Evolutionary conservation across 2,113 vertebrate species (phyloP).

Genomic region (Falcunculus frontatus): DNA sequence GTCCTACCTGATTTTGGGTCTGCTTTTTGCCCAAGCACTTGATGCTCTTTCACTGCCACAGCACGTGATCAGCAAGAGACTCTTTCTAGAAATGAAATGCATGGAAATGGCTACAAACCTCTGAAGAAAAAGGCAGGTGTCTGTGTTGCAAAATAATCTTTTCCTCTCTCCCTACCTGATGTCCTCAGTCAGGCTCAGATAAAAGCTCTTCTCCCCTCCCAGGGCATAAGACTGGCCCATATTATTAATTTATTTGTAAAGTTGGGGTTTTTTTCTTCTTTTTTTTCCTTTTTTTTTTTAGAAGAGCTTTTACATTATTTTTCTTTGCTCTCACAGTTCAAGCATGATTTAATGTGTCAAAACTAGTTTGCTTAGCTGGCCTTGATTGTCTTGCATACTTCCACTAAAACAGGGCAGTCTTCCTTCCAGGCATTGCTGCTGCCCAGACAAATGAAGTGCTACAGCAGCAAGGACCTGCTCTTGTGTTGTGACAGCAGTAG

Average conservation of each 20-base stretch:
- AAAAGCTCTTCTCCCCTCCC: conserved; percentile 2
- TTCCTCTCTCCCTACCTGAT: background rate
- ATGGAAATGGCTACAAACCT: background rate
- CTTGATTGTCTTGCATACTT: conserved; percentile 77
- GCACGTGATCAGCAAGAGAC: background rate
- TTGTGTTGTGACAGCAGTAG: conserved; percentile 57
- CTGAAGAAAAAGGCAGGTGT: background rate
- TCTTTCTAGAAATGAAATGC: background rate
- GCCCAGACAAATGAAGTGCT: conserved; percentile 66
- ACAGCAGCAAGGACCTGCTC: conserved; percentile 24
- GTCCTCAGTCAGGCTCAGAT: background rate
- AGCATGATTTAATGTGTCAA: conserved; percentile 82
- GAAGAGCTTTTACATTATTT: conserved; percentile 62
- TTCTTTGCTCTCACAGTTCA: conserved; percentile 70
- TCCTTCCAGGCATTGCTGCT: conserved; percentile 56
- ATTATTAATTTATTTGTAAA: conserved; percentile 73
- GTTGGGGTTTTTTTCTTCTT: too few species aligned
- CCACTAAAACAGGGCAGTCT: conserved; percentile 44
- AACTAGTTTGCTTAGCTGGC: conserved; percentile 70
- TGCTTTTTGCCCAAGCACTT: background rate
- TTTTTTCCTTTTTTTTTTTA: background rate
- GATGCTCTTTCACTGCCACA: background rate
- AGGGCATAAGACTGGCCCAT: background rate
- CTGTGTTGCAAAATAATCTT: background rate
- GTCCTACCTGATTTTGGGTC: background rate